Base-by-base conservation (phyloP, 2,797 vertebrate genomes). In the Acrossocheilus wenchowensis region DNA sequence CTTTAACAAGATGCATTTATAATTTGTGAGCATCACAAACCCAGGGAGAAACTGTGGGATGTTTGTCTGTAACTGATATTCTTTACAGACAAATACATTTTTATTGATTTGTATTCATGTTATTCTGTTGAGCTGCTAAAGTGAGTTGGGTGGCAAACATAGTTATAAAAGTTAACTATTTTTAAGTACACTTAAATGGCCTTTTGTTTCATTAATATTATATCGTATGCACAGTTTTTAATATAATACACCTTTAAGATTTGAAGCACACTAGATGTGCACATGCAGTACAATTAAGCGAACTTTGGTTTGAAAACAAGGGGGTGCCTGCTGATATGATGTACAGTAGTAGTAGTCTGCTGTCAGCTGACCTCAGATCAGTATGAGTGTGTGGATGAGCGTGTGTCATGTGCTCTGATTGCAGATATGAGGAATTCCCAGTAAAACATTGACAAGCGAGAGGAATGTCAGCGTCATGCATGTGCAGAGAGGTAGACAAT, bases 1-100 rank as follows among this genome's bases (percentile, higher is more conserved):
- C 48, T 83, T 91, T 92, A 90, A 90, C 87, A 91, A 92, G 87
- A 91, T 90, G 86, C 90, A 92, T 93, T 94, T 66, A 19, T 36
- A 19, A 68, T 36, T 68, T 68, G 30, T 68, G 30, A 68, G 64
- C 64, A 36, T 68, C 34, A 19, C 34, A 68, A 66, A 19, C 64
- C 30, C 14, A 7, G 26, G 26, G 26, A 66, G 30, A 66, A 34
- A 15, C 30, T 36, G 6, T 36, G 26, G 62, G 62, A 6, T 30
- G 62, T 7, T 36, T 68, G 15, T 36, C 30, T 36, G 30, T 66
- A 34, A 66, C 14, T 66, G 14, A 34, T 66, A 17, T 34, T 66
- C 10, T 34, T 66, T 66, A 66, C 62, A 17, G 26, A 17, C 2
- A 34, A 66, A 66, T 30, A 34, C 6, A 17, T 57, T 23, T 57